phyloP scores from a whole-genome alignment of 35 echinoderm and acorn worm genomes.

The Eucidaris tribuloides region DNA sequence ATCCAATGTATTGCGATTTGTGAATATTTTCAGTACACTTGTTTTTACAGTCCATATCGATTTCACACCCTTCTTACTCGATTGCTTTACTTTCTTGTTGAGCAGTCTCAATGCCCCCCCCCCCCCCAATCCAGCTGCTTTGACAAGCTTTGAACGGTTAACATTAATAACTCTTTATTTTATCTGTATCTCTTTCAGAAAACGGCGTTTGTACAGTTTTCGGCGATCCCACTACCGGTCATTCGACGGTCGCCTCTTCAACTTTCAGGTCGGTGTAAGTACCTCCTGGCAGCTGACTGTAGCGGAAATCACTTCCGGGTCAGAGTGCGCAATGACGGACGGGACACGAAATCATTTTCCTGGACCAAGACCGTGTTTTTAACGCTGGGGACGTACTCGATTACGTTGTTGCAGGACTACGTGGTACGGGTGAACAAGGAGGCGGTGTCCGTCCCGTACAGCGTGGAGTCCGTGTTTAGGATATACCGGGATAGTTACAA shows the following conservation, averaged over 20 bases:
- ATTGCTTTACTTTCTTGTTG: neutral
- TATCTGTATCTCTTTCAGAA: conserved; percentile 42
- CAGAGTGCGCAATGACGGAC: conserved; percentile 74
- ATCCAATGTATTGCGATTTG: neutral
- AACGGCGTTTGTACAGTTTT: conserved; percentile 93
- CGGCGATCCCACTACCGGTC: conserved; percentile 97
- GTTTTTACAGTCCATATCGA: neutral
- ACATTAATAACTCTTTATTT: neutral
- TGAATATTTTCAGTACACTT: neutral
- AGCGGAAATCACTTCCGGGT: conserved; percentile 60
- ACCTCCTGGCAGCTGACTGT: conserved; percentile 79
- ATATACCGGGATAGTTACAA: conserved; percentile 34
- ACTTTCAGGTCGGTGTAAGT: conserved; percentile 94
- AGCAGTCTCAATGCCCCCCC: neutral
- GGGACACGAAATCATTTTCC: conserved; percentile 60
- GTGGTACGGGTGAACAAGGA: conserved; percentile 67
- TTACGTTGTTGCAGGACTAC: conserved; percentile 74
- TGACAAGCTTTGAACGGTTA: no score
- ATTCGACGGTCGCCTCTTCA: conserved; percentile 77
- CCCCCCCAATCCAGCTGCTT: neutral
- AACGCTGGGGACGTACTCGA: conserved; percentile 44
- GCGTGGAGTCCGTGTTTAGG: neutral
- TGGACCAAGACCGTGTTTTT: conserved; percentile 96
- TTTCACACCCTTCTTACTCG: neutral
- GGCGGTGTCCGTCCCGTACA: conserved; percentile 58